Base-by-base conservation (phyloP, 1,140 invertebrate genomes). In the Phocides pigmalion region DNA sequence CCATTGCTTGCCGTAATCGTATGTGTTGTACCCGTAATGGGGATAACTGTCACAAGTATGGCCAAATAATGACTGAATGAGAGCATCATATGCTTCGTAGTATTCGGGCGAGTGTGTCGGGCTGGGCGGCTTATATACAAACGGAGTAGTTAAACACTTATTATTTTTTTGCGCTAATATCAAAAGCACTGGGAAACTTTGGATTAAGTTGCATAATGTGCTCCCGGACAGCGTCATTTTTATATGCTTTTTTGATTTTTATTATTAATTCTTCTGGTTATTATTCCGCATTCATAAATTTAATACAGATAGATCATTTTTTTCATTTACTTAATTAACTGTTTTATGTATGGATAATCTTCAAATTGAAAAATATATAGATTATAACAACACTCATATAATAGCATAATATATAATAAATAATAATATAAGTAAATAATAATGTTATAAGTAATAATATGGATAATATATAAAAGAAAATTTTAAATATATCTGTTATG, bases 141-240 rank as follows among this genome's bases (percentile, higher is more conserved):
- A 71, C 0, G 84, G 88, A 0, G 88, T 90, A 28, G 81, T 74
- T 0, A 90, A 41, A 54, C 88, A 90, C 62, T 79, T 84, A 3
- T 87, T 74, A 8, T 76, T 62, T 16, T 87, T 89, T 49, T 90
- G 88, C 0, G 87, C 88, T 8, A 90, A 19, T 14, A 90, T 90
- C 5, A 90, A 22, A 1, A 90, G 54, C 1, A 89, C 81, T 0
- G 88, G 88, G 32, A 89, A 90, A 0, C 73, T 68, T 44, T 90
- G 86, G 0, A 89, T 81, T 2, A 90, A 51, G 54, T 49, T 84
- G 41, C 88, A 90, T 6, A 90, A 64, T 0, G 84, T 85, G 8
- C 68, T 74, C 5, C 75, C 79, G 8, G 62, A 73, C 0, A 87
- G 67, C 1, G 81, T 85, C 80, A 84, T 84, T 66, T 61, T 66